These are phyloP conservation scores for Corbicula japonica DNA, from an alignment of 2,888 invertebrate species.

Conservation along the genomic window DNA sequence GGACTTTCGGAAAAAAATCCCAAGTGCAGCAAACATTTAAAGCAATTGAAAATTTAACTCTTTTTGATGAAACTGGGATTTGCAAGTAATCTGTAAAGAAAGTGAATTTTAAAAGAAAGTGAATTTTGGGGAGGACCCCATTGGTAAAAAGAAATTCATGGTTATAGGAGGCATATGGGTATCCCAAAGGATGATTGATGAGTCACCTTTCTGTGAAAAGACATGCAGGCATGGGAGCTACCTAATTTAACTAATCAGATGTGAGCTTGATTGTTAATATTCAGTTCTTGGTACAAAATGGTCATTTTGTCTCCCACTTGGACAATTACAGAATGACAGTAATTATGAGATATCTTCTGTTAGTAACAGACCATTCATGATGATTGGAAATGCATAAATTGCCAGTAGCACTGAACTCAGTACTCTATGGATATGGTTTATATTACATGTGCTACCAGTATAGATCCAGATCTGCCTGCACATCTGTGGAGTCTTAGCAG, in stretches of 20 bases:
- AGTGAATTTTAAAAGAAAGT: no score
- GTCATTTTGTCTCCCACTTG: not conserved
- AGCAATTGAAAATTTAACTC: no score
- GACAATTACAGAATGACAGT: slow-evolving; percentile 5
- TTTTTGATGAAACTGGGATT: no score
- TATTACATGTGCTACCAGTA: not conserved
- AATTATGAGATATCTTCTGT: not conserved
- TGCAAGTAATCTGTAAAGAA: no score
- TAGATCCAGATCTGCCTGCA: not conserved
- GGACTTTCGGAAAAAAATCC: no score
- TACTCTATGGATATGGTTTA: not conserved
- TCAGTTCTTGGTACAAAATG: not conserved
- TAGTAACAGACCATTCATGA: not conserved
- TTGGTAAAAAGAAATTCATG: not conserved
- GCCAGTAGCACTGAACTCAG: no score
- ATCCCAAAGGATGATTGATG: not conserved
- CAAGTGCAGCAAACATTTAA: no score
- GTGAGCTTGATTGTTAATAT: no score
- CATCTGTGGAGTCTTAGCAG: not conserved
- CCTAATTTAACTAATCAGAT: not conserved
- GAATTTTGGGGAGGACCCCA: no score
- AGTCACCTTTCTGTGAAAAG: not conserved
- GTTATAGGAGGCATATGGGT: not conserved
- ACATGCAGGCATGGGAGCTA: not conserved
- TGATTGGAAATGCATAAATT: no score